Base-by-base conservation (phyloP, 2,888 invertebrate species). In the Octonoba sinensis region DNA sequence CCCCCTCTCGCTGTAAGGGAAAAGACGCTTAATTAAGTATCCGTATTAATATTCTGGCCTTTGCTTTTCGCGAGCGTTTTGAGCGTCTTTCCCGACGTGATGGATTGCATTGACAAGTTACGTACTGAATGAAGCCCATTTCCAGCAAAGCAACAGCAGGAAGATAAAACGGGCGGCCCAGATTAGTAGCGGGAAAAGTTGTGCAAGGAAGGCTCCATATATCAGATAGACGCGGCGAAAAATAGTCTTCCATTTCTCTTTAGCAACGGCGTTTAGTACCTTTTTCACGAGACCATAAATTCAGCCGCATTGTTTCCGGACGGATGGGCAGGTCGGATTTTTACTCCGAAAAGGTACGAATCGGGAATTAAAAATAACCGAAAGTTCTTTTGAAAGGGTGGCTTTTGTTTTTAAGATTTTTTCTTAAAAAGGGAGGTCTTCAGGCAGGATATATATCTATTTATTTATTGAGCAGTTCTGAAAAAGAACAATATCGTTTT, bases 201-300 rank as follows among this genome's bases (percentile, higher is more conserved):
- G 57, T 70, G 69, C 60, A 67, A 60, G 46, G 66, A 13, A 36
- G n/a, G 44, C 51, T 27, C 62, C 67, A 79, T 79, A 73, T 67
- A 79, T 79, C 79, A 79, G 67, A 79, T 73, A 79, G 66, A 79
- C 72, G 71, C 72, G 59, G 66, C 72, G 72, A 72, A 79, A 79
- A 79, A 79, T 79, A 72, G 78, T 54, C 72, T 2, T 11, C 72
- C 57, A 57, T 78, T 65, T 71, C 64, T 78, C 71, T 62, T 16
- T 62, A 44, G 15, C 20, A 16, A 57, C 56, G n/a, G 20, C 71
- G 54, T 59, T 78, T 76, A 69, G 69, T 76, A 59, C 67, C 51
- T 71, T 72, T 66, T 71, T 66, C 66, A 59, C 66, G 46, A 57
- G 47, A 56, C 62, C 79, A 79, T 79, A 79, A 79, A 79, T 79